Conservation (phyloP, 2,888 invertebrate genomes). For the Acleris literana region DNA sequence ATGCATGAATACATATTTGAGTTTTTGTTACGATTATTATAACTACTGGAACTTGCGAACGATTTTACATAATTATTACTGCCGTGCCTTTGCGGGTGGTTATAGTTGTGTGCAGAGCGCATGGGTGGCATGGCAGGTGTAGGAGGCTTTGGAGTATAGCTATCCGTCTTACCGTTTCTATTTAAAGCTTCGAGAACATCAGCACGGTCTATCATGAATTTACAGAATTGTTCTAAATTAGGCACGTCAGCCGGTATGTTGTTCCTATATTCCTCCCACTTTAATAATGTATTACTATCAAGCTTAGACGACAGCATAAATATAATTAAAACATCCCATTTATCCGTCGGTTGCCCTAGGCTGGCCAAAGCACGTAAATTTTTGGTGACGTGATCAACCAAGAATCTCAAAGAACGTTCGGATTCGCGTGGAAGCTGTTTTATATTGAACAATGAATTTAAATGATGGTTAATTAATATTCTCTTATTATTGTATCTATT, state of each 20-base stretch:
- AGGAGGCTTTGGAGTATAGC: neutral
- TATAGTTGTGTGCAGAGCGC: neutral
- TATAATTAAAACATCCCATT: slow-evolving; percentile 32
- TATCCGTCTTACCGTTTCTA: slow-evolving; percentile 13
- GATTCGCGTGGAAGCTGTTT: too few species aligned
- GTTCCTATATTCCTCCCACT: slow-evolving; percentile 34
- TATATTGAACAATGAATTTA: too few species aligned
- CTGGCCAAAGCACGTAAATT: too few species aligned
- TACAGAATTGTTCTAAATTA: slow-evolving; percentile 37
- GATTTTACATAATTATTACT: slow-evolving; percentile 21
- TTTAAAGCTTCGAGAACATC: slow-evolving; percentile 37
- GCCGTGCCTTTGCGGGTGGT: neutral
- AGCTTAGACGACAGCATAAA: slow-evolving; percentile 38
- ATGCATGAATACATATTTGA: slow-evolving; percentile 13
- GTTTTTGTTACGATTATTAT: slow-evolving; percentile 11
- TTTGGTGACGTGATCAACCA: too few species aligned
- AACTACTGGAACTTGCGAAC: slow-evolving; percentile 20
- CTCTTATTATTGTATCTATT: too few species aligned
- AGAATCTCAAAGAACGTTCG: too few species aligned
- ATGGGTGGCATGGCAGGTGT: neutral
- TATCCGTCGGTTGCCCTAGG: too few species aligned
- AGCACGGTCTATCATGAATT: slow-evolving; percentile 38
- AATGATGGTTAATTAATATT: too few species aligned
- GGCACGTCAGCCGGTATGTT: slow-evolving; percentile 19
- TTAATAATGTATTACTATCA: slow-evolving; percentile 32